Evolutionary conservation across 2,888 invertebrate genomes (phyloP), one percentile per base, ranked within the genome.

Genomic region (Achlya flavicornis): DNA sequence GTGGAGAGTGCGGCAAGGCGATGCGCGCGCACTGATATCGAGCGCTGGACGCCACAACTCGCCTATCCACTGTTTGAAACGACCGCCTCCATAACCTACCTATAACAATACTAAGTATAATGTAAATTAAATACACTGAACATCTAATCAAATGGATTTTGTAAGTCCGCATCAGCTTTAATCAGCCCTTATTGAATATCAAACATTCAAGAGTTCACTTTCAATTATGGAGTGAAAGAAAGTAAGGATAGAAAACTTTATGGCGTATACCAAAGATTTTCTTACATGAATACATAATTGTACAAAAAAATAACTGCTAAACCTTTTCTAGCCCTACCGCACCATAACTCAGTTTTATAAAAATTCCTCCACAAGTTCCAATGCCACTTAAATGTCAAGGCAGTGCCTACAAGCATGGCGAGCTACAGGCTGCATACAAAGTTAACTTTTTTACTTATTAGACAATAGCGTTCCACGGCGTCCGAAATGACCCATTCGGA

Each of bases 1-100:
- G 61, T 70, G 64, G 72, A 66, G 66, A 68, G 70, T 77, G 74
- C 76, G 71, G 78, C 81, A 75, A 79, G 76, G 75, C 70, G 77
- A 65, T 89, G 90, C 89, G 90, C 90, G 90, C 90, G 90, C 90
- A 88, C 71, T 70, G 74, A 68, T 90, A 90, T 90, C 85, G 90
- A 89, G 80, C 88, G 87, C 74, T 64, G 77, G 67, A 67, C 70
- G 67, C 68, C 77, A 73, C 75, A 69, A 72, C 70, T 64, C 61
- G 63, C 69, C 64, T 62, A 57, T 68, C 64, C 66, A 63, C 72
- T 60, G 63, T 63, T 53, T 63, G 64, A 66, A 65, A 57, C 65
- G 66, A 66, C 67, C 68, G 75, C 67, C 68, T 67, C 59, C 12
- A 35, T 48, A 26, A 26, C 26, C 26, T 33, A 63, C 66, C 60